These are phyloP conservation scores for Sycophila texana DNA, from an alignment of 2,888 invertebrate species.

Conservation along the genomic window DNA sequence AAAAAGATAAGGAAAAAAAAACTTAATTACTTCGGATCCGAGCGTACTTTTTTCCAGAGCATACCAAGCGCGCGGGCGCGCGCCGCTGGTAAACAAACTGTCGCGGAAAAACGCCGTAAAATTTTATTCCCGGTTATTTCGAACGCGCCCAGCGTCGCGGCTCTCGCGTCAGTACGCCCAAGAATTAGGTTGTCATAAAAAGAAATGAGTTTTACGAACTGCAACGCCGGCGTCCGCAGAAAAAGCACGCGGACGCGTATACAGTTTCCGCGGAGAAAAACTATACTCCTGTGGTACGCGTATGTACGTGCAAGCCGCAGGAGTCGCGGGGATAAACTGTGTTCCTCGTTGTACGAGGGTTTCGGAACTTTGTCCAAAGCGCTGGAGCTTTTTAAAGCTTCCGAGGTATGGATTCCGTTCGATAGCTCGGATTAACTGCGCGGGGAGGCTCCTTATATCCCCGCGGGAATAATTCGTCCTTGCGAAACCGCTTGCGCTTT, in stretches of 20 bases:
- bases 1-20: background rate
- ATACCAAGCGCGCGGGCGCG: background rate
- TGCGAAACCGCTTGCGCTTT: constrained; percentile 42
- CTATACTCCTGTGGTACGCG: background rate
- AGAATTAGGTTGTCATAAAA: constrained; percentile 54
- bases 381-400: constrained; percentile 55
- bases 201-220: constrained; percentile 45
- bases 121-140: constrained; percentile 37
- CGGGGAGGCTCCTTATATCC: constrained; percentile 33
- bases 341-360: constrained; percentile 44
- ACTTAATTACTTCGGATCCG: constrained; percentile 39
- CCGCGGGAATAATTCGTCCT: constrained; percentile 53
- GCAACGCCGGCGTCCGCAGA: background rate
- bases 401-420: constrained; percentile 48
- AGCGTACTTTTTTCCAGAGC: background rate
- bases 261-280: background rate
- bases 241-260: background rate
- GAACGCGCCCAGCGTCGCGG: constrained; percentile 1
- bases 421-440: constrained; percentile 9
- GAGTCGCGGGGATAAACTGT: constrained; percentile 57
- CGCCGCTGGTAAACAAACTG: constrained; percentile 2
- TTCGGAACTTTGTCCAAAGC: constrained; percentile 58
- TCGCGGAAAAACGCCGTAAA: constrained; percentile 42
- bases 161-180: background rate
- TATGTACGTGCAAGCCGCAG: constrained; percentile 19